Conservation (phyloP, 1,140 invertebrate genomes). For the Aethina tumida region DNA sequence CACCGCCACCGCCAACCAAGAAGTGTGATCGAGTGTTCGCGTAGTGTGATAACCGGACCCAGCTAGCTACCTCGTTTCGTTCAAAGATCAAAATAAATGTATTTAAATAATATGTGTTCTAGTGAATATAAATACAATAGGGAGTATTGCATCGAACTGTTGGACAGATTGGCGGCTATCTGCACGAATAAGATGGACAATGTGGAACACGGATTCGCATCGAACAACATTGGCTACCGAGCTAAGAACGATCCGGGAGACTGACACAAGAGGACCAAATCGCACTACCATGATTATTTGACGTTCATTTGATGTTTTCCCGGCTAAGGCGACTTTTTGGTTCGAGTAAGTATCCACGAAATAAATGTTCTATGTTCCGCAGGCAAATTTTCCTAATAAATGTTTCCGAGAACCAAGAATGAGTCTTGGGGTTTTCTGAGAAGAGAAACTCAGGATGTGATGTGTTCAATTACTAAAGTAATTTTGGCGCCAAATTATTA, state of each 20-base stretch:
- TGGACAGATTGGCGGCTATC: slow-evolving; percentile 27
- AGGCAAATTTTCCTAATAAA: too few species aligned
- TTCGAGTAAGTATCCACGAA: slow-evolving; percentile 18
- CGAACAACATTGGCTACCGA: slow-evolving; percentile 28
- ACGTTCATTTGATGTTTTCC: slow-evolving; percentile 29
- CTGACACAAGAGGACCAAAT: slow-evolving; percentile 25
- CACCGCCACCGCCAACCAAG: not conserved
- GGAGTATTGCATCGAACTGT: slow-evolving; percentile 21
- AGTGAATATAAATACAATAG: slow-evolving; percentile 28
- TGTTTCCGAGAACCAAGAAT: not conserved
- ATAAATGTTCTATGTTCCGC: not conserved
- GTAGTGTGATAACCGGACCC: slow-evolving; percentile 1
- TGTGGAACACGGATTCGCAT: slow-evolving; percentile 26
- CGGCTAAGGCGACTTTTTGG: slow-evolving; percentile 13
- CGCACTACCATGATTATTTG: slow-evolving; percentile 26
- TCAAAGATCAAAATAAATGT: slow-evolving; percentile 11
- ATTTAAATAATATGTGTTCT: slow-evolving; percentile 25
- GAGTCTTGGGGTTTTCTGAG: not conserved
- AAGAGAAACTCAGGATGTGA: slow-evolving; percentile 2
- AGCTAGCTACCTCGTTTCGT: slow-evolving; percentile 5
- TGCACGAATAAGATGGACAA: slow-evolving; percentile 32
- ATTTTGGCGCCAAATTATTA: not conserved
- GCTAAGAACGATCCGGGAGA: slow-evolving; percentile 35
- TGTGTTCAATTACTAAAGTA: not conserved
- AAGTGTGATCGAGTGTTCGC: slow-evolving; percentile 23